Evolutionary conservation across 2,888 invertebrate species (phyloP), one percentile per base, ranked within the genome.

Genomic region (Eumerus sabulonum): DNA sequence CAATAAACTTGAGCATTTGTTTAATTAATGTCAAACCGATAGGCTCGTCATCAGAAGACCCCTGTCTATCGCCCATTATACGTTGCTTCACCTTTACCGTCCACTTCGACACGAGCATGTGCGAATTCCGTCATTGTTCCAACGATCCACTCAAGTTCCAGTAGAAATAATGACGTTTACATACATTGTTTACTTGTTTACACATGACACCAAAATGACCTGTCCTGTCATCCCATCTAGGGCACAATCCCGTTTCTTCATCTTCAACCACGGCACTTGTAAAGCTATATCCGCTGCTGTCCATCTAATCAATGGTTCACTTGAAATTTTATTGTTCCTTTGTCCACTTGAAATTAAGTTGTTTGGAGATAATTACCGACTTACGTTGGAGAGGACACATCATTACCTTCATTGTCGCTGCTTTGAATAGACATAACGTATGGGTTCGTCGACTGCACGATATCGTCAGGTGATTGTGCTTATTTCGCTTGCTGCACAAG

Each of bases 321-420:
- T 70, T 62, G 40, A 62, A 70, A 17, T 48, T 17, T 42, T 42
- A 54, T 48, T 54, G 53, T 27, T 27, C 27, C 47, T 54, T 9
- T 19, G 38, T 36, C 60, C 45, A 53, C 53, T 70, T 40, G 12
- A 70, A 35, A 70, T 70, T 54, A 62, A 70, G 62, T 63, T 71
- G 62, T 71, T 71, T 71, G 62, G 27, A 48, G 42, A 18, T 51
- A 54, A 62, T 68, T 68, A 42, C 44, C 67, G 51, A 45, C 36
- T 47, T 44, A 60, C 19, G 13, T n/a, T 36, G 38, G 45, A 45
- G 53, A 18, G 60, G 12, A 40, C 12, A 16, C 60, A 70, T 56
- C 70, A 35, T 1, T 40, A 40, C 51, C 27, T n/a, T 38, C 40
- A 40, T 38, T 42, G 36, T 50, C 68, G 51, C 45, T 53, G 47